Conservation (phyloP, 37 sponge, comb jelly and placozoan genomes). For the Petrosia ficiformis region DNA sequence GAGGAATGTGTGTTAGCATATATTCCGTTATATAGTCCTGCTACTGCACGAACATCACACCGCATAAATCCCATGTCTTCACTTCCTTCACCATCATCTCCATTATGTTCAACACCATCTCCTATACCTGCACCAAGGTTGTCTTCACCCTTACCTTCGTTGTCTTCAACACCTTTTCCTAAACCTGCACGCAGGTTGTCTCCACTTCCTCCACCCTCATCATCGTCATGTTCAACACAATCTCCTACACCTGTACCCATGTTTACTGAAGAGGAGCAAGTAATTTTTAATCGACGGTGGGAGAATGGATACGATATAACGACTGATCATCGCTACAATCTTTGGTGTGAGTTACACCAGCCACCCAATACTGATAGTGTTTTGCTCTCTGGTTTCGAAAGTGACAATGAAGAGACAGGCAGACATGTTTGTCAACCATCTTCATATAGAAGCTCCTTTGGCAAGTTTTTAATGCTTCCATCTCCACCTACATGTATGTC, state of each 20-base stretch:
- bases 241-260: not conserved
- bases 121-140: too few relatives aligned
- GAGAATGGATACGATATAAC: conserved; percentile 21
- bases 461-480: not conserved
- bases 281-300: not conserved
- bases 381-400: not conserved
- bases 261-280: conserved; percentile 8
- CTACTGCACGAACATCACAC: not conserved
- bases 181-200: not conserved
- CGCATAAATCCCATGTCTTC: not conserved
- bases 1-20: not conserved
- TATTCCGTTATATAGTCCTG: not conserved
- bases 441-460: not conserved
- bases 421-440: not conserved
- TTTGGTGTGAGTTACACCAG: conserved; percentile 3
- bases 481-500: not conserved
- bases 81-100: not conserved
- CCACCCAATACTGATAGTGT: not conserved
- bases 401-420: not conserved
- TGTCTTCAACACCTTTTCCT: too few relatives aligned
- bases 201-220: not conserved
- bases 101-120: too few relatives aligned
- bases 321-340: conserved; percentile 2
- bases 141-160: too few relatives aligned
- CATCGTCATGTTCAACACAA: not conserved